These are phyloP conservation scores for Galago senegalensis DNA, from an alignment of 2,797 vertebrate species.

Conservation along the genomic window DNA sequence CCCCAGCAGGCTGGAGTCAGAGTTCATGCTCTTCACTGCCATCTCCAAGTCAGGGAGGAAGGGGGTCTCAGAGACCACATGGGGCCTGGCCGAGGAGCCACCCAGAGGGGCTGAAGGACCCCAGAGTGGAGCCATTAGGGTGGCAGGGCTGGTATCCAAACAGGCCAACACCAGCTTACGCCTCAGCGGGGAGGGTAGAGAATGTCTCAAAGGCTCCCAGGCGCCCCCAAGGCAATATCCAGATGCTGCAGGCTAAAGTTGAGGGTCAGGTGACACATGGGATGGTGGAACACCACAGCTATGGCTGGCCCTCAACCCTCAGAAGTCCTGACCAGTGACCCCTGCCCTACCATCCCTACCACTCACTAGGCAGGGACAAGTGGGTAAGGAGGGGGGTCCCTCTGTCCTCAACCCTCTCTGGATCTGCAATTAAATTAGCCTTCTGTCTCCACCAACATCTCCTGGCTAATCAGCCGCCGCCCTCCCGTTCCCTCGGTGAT, in stretches of 20 bases:
- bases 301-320: not conserved
- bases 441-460: constrained; percentile 87
- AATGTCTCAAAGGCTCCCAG: not conserved
- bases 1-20: rapidly evolving
- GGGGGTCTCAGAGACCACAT: rapidly evolving
- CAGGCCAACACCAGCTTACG: not conserved
- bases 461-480: constrained; percentile 88
- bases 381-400: not conserved
- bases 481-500: constrained; percentile 81
- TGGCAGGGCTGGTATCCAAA: not conserved
- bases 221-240: not conserved
- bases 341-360: not conserved
- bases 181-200: too few species aligned
- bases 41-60: rapidly evolving
- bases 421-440: constrained; percentile 89
- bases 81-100: rapidly evolving
- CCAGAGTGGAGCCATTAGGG: not conserved
- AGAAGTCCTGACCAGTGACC: not conserved
- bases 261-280: not conserved
- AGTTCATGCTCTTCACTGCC: rapidly evolving
- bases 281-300: rapidly evolving
- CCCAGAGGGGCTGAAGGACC: not conserved
- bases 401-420: not conserved
- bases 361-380: not conserved
- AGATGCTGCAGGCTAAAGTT: not conserved